These are phyloP conservation scores for Ovis canadensis DNA, from an alignment of 2,113 vertebrate genomes.

Conservation along the genomic window DNA sequence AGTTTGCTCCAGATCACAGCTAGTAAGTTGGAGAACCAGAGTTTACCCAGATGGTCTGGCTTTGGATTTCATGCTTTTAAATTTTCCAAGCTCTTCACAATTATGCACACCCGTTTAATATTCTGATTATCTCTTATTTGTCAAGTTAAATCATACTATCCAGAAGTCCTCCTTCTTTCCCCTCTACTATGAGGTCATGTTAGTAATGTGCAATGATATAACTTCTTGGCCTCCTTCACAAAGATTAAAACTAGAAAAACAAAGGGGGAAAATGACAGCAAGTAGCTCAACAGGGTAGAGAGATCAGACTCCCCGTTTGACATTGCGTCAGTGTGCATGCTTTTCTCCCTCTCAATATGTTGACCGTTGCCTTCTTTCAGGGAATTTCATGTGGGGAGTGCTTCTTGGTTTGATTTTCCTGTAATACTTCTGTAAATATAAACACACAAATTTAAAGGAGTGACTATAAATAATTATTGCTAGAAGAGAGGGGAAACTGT, in stretches of 20 bases:
- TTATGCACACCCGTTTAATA: neutral
- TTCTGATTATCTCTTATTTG: neutral
- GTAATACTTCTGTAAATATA: neutral
- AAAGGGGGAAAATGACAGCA: neutral
- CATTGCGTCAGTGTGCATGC: neutral
- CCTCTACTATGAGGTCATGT: neutral
- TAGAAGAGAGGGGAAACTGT: neutral
- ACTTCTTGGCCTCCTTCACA: neutral
- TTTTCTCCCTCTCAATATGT: neutral
- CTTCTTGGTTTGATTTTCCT: neutral
- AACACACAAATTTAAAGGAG: neutral
- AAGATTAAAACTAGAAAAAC: neutral
- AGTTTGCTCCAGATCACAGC: neutral
- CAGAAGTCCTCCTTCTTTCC: neutral
- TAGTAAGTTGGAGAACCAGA: neutral
- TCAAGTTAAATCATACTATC: neutral
- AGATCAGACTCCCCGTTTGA: neutral
- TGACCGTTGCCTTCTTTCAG: neutral
- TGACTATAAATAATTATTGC: neutral
- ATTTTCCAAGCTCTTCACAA: neutral
- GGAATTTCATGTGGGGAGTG: neutral
- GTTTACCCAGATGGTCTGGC: neutral
- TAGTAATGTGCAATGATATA: neutral
- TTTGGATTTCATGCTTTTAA: neutral
- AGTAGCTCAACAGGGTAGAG: neutral